Base-by-base conservation (phyloP, 2,113 vertebrate species). In the Synchiropus splendidus region DNA sequence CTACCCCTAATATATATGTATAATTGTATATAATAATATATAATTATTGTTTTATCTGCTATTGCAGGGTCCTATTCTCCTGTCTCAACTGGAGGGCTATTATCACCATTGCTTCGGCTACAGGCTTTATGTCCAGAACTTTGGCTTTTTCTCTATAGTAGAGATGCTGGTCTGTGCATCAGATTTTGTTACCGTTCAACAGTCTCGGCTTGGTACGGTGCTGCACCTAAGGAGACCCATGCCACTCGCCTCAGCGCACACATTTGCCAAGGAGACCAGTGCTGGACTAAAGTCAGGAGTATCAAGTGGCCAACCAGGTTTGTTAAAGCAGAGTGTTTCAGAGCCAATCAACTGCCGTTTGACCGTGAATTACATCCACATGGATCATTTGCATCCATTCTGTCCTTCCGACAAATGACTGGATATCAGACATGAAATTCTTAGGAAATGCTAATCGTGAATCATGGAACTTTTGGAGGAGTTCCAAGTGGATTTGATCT, bases 131-230 rank as follows among this genome's bases (percentile, higher is more conserved):
- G 82, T 86, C 18, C 44, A 48, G 1, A 81, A 69, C 9, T 91
- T 88, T 0, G 92, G 93, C 33, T 98, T 95, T 61, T 78, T 77
- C 46, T 93, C 91, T 8, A 47, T 81, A n/a, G 63, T 45, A 14
- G 90, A 96, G 66, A 86, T 91, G 62, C 63, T 97, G 33, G 63
- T 41, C 12, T 85, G 86, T 0, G 46, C 83, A 5, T 60, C 74
- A 0, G 89, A 95, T 63, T 34, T 88, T 18, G 33, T 98, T 35
- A 6, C 15, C 0, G 37, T 96, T 37, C 61, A 82, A 18, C 87
- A 90, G 52, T 75, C 84, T 61, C 81, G 79, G 53, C 61, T 69
- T 17, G 92, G 93, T 6, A 89, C 89, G 11, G 59, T 91, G 56
- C 31, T 97, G 44, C 58, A 5, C 1, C 77, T 94, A n/a, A 89